Evolutionary conservation across 92 coral and sea anemone species (phyloP).

Genomic region (Porites cylindrica): DNA sequence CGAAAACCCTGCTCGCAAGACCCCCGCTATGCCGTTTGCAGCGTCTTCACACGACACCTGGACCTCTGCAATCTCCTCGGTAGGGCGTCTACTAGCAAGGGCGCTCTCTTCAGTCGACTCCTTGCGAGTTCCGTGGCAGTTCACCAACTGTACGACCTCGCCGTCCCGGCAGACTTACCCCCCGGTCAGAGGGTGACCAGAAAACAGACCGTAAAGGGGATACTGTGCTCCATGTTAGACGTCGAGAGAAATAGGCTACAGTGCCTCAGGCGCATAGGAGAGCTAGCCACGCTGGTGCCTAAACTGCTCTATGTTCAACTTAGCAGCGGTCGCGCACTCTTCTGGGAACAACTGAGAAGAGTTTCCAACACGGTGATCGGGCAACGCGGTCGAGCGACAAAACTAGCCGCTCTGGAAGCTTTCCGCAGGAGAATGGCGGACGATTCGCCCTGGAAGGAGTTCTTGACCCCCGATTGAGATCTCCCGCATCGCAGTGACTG

Average conservation of each 20-base stretch:
- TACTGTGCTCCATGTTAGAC: background rate
- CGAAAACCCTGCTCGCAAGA: background rate
- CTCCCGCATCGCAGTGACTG: too few relatives aligned
- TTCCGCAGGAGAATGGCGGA: background rate
- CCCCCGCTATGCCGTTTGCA: background rate
- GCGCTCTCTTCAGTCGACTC: background rate
- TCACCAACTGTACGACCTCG: conserved; percentile 6
- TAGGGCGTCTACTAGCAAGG: background rate
- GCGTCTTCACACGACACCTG: conserved; percentile 4
- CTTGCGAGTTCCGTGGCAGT: conserved; percentile 7
- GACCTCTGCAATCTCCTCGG: background rate
- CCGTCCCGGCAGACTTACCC: background rate
- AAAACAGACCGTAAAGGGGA: background rate
- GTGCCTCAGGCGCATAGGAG: background rate
- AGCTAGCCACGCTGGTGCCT: background rate
- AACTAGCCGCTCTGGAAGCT: background rate
- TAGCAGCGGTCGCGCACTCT: background rate
- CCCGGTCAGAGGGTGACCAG: background rate
- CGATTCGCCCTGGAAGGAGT: background rate
- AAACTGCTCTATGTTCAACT: background rate
- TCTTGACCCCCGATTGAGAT: too few relatives aligned
- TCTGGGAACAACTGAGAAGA: background rate
- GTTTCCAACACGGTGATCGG: background rate
- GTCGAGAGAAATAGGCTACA: background rate
- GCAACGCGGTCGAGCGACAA: background rate